Base-by-base conservation (phyloP, 2,113 vertebrate genomes). In the Oenanthe oenanthe region DNA sequence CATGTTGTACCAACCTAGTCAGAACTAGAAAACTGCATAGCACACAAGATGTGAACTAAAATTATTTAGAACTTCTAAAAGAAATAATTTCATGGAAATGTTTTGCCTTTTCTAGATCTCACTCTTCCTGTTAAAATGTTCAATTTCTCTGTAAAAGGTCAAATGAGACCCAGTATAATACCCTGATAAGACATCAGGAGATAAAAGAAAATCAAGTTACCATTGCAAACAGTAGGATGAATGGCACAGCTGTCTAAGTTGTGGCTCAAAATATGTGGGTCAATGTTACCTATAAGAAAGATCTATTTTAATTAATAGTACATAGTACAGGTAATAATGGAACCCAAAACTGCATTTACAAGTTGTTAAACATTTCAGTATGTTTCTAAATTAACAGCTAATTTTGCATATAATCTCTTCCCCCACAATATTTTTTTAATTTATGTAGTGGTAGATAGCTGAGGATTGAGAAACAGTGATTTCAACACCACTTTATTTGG, bases 1-100 rank as follows among this genome's bases (percentile, higher is more conserved):
- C 1, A 11, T 1, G 1, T 32, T 29, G 4, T 20, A 17, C 0
- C 0, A 60, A 14, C 34, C 21, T 56, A 26, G 28, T 43, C 56
- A 66, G 60, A 85, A 57, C 10, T 15, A 26, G 66, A 70, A 63
- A 62, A 24, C 54, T 85, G 14, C 11, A 51, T 53, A 34, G 9
- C 4, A 21, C 7, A 13, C 28, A 81, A 48, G 21, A 29, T 53
- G 6, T 45, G 71, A 82, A 71, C 17, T 36, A 31, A 22, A 67
- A 18, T 21, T 57, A 2, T 38, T 36, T 57, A 28, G 18, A 18
- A 40, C 53, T 77, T 36, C 5, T 17, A 50, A 57, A 77, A 45
- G 2, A 92, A 95, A 70, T 14, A 3, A 74, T 45, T 66, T 92
- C 2, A 58, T 19, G 3, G 21, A 85, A 74, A 74, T 25, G 2